phyloP scores from a whole-genome alignment of 2,888 invertebrate species.

The Scaptomyza polygonia region DNA sequence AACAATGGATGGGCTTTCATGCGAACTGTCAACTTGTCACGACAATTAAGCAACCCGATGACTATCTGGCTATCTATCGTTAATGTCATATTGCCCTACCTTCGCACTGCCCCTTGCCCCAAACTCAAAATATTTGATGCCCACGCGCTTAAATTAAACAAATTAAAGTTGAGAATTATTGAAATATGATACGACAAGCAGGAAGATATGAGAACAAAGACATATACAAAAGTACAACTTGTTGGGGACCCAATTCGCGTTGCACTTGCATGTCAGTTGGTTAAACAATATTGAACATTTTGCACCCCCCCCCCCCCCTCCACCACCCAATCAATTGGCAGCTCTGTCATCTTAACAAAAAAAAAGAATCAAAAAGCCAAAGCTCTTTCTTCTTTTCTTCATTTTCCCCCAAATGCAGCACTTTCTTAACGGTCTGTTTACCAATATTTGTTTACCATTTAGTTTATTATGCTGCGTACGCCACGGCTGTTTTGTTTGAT shows the following conservation, averaged over 20 bases:
- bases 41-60: constrained; percentile 76
- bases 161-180: constrained; percentile 66
- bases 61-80: constrained; percentile 71
- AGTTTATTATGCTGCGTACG: constrained; percentile 75
- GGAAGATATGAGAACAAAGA: constrained; percentile 5
- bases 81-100: constrained; percentile 3
- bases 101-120: not conserved
- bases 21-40: constrained; percentile 80
- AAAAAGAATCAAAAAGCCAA: constrained; percentile 36
- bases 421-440: constrained; percentile 25
- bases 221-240: not conserved
- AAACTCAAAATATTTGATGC: constrained; percentile 19
- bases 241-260: constrained; percentile 43
- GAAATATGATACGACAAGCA: constrained; percentile 61
- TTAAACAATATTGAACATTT: constrained; percentile 13
- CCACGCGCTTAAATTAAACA: constrained; percentile 67
- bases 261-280: constrained; percentile 51
- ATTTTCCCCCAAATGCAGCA: not conserved
- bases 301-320: not conserved
- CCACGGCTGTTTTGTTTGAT: constrained; percentile 66
- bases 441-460: constrained; percentile 78
- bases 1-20: constrained; percentile 76
- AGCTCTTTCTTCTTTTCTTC: constrained; percentile 4
- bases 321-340: constrained; percentile 21
- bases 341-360: constrained; percentile 41